A percentile compares a stretch with the other conserved stretches of the same genome.
Conservation (phyloP, 2,113 vertebrate species). For the Alethe castanea region DNA sequence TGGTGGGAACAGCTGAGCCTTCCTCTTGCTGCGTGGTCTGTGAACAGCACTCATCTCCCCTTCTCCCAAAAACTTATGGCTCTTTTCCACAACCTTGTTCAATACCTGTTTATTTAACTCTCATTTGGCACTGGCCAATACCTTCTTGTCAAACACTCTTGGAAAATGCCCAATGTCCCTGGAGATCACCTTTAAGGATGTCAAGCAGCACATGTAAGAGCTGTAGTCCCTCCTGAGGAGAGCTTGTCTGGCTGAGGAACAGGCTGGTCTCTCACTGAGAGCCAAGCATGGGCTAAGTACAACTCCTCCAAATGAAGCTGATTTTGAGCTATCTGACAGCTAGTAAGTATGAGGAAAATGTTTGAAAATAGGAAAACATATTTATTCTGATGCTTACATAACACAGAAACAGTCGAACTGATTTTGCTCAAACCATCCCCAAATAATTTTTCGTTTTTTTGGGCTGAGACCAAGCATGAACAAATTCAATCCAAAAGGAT, state of each 20-base stretch:
- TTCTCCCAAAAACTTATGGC: rapidly evolving
- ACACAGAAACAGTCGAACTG: constrained; percentile 54
- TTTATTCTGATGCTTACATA: constrained; percentile 66
- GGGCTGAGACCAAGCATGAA: constrained; percentile 63
- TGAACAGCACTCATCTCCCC: not conserved
- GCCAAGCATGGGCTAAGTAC: not conserved
- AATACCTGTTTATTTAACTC: not conserved
- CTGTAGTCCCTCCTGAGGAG: not conserved
- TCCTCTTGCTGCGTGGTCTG: not conserved
- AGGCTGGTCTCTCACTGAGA: not conserved
- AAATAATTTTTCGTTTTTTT: constrained; percentile 48
- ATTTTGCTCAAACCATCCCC: constrained; percentile 57
- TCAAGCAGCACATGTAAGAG: not conserved
- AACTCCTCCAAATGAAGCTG: constrained; percentile 18
- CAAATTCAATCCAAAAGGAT: constrained; percentile 53
- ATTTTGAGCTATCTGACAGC: constrained; percentile 47
- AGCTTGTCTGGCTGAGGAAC: not conserved
- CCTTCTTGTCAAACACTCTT: not conserved
- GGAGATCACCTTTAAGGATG: not conserved
- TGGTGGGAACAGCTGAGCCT: not conserved
- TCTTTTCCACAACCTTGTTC: not conserved
- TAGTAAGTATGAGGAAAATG: constrained; percentile 5
- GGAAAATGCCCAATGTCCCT: not conserved
- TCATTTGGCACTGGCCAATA: not conserved
- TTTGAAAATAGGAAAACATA: constrained; percentile 53